A percentile compares a stretch with the other conserved stretches of the same genome.
Conservation (phyloP, 2,888 invertebrate species). For the Temnothorax ravouxi region DNA sequence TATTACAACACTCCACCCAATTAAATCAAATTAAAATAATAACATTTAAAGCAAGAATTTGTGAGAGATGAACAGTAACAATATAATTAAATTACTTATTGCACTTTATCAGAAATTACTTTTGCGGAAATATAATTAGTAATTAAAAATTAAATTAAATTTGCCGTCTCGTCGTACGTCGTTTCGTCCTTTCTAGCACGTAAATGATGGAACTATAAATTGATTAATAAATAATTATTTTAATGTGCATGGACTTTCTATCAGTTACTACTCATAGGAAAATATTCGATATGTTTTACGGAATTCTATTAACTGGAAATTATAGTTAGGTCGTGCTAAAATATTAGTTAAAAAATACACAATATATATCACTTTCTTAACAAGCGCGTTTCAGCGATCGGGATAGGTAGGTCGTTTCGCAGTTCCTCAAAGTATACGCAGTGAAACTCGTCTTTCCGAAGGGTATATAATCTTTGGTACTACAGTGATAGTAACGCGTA, state of each 20-base stretch:
- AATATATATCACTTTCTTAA: background rate
- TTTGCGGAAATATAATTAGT: slow-evolving; percentile 26
- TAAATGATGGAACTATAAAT: background rate
- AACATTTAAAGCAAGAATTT: slow-evolving; percentile 20
- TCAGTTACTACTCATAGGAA: background rate
- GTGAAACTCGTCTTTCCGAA: background rate
- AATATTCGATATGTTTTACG: background rate
- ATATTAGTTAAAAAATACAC: background rate
- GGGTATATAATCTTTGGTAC: slow-evolving; percentile 34
- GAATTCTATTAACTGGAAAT: background rate
- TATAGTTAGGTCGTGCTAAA: background rate
- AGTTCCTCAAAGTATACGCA: background rate
- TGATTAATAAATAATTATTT: slow-evolving; percentile 29
- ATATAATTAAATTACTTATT: slow-evolving; percentile 31
- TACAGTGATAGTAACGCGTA: slow-evolving; percentile 44
- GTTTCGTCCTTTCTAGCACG: background rate
- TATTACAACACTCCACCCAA: slow-evolving; percentile 4
- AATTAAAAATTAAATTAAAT: slow-evolving; percentile 31
- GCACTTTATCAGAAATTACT: slow-evolving; percentile 38
- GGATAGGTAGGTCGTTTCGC: background rate
- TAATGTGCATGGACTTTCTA: background rate
- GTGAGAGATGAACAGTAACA: slow-evolving; percentile 30
- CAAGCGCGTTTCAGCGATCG: background rate
- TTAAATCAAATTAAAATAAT: slow-evolving; percentile 26
- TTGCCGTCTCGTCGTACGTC: slow-evolving; percentile 3